These are phyloP conservation scores for Drosophila pandora DNA, from an alignment of 1,140 invertebrate genomes.

Conservation along the genomic window DNA sequence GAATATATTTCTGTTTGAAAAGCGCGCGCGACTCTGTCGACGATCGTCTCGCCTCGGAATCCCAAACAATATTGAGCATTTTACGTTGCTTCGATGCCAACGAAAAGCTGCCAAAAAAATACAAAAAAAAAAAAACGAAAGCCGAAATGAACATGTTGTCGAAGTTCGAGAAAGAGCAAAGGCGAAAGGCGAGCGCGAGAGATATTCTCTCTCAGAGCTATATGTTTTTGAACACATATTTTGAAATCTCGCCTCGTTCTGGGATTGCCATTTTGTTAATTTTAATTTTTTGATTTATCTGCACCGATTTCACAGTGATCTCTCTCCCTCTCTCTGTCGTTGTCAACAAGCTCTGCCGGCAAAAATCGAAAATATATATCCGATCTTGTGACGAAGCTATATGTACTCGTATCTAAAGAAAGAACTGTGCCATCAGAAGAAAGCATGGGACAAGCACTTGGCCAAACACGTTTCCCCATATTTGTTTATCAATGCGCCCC, in stretches of 20 bases:
- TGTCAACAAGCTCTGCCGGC: slow-evolving; percentile 35
- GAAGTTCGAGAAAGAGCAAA: slow-evolving; percentile 17
- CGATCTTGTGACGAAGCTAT: slow-evolving; percentile 24
- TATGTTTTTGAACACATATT: slow-evolving; percentile 17
- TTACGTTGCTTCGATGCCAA: slow-evolving; percentile 36
- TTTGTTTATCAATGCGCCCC: slow-evolving; percentile 50
- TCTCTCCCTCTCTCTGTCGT: slow-evolving; percentile 25
- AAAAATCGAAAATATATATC: slow-evolving; percentile 3
- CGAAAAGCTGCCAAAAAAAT: slow-evolving; percentile 57
- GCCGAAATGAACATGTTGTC: slow-evolving; percentile 25
- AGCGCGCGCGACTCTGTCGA: slow-evolving; percentile 48
- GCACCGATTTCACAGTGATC: slow-evolving; percentile 28
- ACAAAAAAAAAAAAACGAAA: slow-evolving; percentile 1
- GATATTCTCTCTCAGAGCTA: slow-evolving; percentile 4
- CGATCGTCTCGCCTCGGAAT: slow-evolving; percentile 73
- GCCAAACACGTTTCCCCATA: slow-evolving; percentile 34
- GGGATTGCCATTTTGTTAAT: slow-evolving; percentile 56
- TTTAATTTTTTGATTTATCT: slow-evolving; percentile 64
- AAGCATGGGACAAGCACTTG: slow-evolving; percentile 12
- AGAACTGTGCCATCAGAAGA: slow-evolving; percentile 22
- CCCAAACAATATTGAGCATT: slow-evolving; percentile 75
- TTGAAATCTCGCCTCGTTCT: slow-evolving; percentile 43
- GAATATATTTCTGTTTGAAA: slow-evolving; percentile 19
- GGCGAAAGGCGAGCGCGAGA: slow-evolving; percentile 19
- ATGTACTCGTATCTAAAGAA: slow-evolving; percentile 20